These are phyloP conservation scores for Mus caroli DNA, from an alignment of 2,797 vertebrate genomes.

Conservation along the genomic window DNA sequence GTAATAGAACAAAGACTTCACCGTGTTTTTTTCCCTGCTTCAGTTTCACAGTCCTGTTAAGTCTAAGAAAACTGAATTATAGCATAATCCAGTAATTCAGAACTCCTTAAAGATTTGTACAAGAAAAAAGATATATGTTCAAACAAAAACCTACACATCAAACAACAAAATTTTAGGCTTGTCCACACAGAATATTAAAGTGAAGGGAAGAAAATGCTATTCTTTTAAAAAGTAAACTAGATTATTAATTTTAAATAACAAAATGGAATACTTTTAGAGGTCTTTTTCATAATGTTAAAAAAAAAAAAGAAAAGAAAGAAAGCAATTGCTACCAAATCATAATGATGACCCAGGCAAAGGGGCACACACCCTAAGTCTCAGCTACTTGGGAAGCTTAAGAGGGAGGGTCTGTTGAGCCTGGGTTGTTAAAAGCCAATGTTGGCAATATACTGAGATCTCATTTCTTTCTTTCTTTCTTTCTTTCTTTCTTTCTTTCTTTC, in stretches of 20 bases:
- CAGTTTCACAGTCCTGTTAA: neutral
- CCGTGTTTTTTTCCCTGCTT: neutral
- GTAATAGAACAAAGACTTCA: conserved; percentile 25
- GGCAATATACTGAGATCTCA: neutral
- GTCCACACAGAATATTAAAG: neutral
- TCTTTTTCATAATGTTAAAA: conserved; percentile 8
- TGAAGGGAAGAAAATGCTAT: neutral
- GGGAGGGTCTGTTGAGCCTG: neutral
- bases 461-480: neutral
- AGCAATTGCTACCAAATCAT: too few species aligned
- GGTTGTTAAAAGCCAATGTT: neutral
- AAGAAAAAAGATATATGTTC: neutral
- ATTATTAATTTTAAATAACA: conserved; percentile 44
- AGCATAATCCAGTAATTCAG: neutral
- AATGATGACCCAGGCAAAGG: neutral
- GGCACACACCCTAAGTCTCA: too few species aligned
- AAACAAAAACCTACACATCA: neutral
- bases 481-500: neutral
- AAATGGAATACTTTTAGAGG: conserved; percentile 51
- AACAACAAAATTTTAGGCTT: neutral
- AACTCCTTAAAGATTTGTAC: neutral
- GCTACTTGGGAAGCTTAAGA: neutral
- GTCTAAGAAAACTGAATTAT: neutral
- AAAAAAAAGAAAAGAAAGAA: too few species aligned
- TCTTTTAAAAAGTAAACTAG: conserved; percentile 57